Conservation (phyloP, 2,797 vertebrate genomes). For the Sparus aurata region DNA sequence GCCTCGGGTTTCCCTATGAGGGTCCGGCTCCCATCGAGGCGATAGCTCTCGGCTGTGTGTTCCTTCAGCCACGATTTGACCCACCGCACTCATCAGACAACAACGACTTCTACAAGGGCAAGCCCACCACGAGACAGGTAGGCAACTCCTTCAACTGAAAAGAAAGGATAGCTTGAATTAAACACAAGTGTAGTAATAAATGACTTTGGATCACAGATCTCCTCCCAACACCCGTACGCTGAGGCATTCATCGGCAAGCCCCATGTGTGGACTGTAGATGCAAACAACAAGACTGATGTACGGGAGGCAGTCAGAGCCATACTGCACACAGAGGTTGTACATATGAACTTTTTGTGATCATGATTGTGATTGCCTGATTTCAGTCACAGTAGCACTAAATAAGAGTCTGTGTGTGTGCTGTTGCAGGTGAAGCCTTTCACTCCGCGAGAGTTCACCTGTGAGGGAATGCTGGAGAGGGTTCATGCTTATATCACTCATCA, state of each 20-base stretch:
- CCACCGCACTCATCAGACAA: conserved; percentile 79
- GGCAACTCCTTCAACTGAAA: no score
- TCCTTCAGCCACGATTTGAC: conserved; percentile 80
- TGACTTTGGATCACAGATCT: conserved; percentile 65
- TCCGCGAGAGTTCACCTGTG: conserved; percentile 80
- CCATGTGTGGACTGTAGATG: conserved; percentile 82
- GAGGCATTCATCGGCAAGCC: conserved; percentile 81
- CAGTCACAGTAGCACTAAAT: background rate
- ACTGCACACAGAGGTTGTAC: conserved; percentile 70
- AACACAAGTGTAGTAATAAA: background rate
- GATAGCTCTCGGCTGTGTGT: conserved; percentile 80
- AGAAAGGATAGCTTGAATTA: fast-evolving
- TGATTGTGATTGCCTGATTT: background rate
- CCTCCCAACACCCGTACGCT: conserved; percentile 84
- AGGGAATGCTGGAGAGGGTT: conserved; percentile 83
- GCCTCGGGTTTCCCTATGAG: conserved; percentile 85
- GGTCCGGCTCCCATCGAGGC: conserved; percentile 85
- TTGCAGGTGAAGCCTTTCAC: conserved; percentile 81
- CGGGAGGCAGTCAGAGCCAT: conserved; percentile 71
- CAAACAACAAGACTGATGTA: conserved; percentile 75
- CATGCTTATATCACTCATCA: conserved; percentile 78
- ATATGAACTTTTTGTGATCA: background rate
- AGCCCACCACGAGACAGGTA: conserved; percentile 83
- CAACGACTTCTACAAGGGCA: conserved; percentile 83
- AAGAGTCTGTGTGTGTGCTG: conserved; percentile 32